Conservation (phyloP, 30 jellyfish, hydroid and myxozoan genomes). For the Phacellophora camtschatica region DNA sequence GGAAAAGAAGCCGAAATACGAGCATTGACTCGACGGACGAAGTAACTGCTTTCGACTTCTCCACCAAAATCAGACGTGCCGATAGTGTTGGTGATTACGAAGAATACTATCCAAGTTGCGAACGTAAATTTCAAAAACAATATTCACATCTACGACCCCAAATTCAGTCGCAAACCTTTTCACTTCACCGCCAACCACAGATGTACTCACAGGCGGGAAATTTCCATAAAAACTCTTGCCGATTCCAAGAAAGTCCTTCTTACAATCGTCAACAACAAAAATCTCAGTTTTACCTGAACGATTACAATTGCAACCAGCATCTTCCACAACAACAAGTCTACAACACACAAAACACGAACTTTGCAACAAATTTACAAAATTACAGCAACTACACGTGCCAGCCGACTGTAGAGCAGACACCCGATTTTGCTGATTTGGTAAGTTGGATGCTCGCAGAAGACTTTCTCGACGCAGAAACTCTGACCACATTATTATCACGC, state of each 20-base stretch:
- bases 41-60: constrained; percentile 10
- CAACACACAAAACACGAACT: not conserved
- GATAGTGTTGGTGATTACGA: constrained; percentile 66
- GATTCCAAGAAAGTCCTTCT: not conserved
- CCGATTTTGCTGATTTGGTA: constrained; percentile 69
- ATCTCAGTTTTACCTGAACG: not conserved
- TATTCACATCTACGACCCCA: not conserved
- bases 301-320: not conserved
- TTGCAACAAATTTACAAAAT: not conserved
- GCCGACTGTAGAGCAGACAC: constrained; percentile 8
- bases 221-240: not conserved
- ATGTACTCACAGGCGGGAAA: not conserved
- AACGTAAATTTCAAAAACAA: not conserved
- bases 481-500: constrained; percentile 19
- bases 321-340: not conserved
- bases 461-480: constrained; percentile 57
- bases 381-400: not conserved
- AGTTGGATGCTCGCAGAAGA: constrained; percentile 78
- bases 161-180: not conserved
- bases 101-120: constrained; percentile 42
- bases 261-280: not conserved
- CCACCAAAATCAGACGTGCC: constrained; percentile 49
- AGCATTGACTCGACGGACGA: constrained; percentile 35
- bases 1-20: constrained; percentile 43
- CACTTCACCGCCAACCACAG: not conserved